phyloP scores from a whole-genome alignment of 2,797 vertebrate species.

The Enteromius trimaculatus region DNA sequence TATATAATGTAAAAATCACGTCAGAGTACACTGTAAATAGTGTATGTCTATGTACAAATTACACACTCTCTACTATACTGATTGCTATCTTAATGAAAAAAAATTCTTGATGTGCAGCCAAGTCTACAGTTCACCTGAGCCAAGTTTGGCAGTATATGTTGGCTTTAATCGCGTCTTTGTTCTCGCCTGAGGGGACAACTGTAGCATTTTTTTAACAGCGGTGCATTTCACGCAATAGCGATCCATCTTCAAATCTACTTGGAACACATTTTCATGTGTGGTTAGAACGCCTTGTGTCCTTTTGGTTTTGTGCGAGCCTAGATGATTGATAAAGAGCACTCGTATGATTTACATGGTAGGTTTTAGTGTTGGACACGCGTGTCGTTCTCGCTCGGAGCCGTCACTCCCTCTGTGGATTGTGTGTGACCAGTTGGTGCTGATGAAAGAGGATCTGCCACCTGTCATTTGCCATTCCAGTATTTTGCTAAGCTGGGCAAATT shows the following conservation, averaged over 20 bases:
- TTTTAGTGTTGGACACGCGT: conserved; percentile 3
- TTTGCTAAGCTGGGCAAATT: conserved; percentile 35
- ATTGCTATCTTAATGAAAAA: neutral
- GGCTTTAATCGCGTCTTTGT: conserved; percentile 33
- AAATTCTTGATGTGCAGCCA: neutral
- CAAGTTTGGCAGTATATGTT: conserved; percentile 29
- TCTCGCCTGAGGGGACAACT: conserved; percentile 34
- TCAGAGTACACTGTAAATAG: neutral
- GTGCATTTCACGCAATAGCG: neutral
- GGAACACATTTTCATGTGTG: neutral
- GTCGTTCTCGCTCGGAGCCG: neutral
- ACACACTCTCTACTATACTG: neutral
- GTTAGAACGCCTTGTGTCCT: neutral
- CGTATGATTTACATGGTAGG: neutral
- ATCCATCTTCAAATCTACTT: conserved; percentile 9
- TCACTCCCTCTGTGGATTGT: conserved; percentile 33
- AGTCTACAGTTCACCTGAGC: conserved; percentile 34
- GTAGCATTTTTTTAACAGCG: conserved; percentile 17
- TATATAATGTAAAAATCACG: neutral
- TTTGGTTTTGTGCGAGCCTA: neutral
- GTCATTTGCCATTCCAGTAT: conserved; percentile 43
- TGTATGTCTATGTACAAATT: neutral
- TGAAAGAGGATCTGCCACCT: conserved; percentile 50
- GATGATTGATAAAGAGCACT: neutral
- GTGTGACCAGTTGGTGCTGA: conserved; percentile 42